Evolutionary conservation across 1,140 invertebrate species (phyloP).

Genomic region (Antheraea pernyi): DNA sequence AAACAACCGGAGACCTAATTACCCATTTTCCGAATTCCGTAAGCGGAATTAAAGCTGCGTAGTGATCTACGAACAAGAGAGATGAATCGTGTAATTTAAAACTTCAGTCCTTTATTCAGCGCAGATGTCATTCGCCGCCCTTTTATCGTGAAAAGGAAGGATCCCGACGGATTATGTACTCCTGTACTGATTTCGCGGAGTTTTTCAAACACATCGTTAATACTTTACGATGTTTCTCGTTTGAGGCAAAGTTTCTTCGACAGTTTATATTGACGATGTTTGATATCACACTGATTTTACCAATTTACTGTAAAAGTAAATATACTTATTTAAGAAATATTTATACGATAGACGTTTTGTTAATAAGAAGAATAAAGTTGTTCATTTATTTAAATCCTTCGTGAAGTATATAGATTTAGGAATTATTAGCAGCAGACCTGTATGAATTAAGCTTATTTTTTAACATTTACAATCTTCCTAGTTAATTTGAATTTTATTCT

Average conservation of each 20-base stretch:
- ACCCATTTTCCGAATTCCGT: conserved; percentile 49
- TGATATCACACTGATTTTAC: not conserved
- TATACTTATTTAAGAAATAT: not conserved
- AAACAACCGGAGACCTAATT: conserved; percentile 43
- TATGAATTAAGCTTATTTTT: too few species aligned
- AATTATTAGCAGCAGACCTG: too few species aligned
- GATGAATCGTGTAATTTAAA: conserved; percentile 64
- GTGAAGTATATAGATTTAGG: too few species aligned
- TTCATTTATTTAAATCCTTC: not conserved
- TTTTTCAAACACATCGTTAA: conserved; percentile 22
- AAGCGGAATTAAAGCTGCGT: conserved; percentile 47
- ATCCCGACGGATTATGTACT: conserved; percentile 26
- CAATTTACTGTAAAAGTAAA: not conserved
- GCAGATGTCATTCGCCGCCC: conserved; percentile 38
- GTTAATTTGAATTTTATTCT: too few species aligned
- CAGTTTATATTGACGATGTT: conserved; percentile 10
- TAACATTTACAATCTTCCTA: too few species aligned
- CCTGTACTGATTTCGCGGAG: conserved; percentile 27
- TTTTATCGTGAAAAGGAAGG: conserved; percentile 30
- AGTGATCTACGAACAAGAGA: conserved; percentile 18
- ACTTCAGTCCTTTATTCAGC: conserved; percentile 44
- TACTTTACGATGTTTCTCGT: conserved; percentile 6
- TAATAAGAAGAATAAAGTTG: not conserved
- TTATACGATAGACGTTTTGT: not conserved
- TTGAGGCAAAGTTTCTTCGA: not conserved